A percentile compares a stretch with the other conserved stretches of the same genome.
Evolutionary conservation across 1,140 invertebrate species (phyloP).

Genomic region (Eulimnadia texana): DNA sequence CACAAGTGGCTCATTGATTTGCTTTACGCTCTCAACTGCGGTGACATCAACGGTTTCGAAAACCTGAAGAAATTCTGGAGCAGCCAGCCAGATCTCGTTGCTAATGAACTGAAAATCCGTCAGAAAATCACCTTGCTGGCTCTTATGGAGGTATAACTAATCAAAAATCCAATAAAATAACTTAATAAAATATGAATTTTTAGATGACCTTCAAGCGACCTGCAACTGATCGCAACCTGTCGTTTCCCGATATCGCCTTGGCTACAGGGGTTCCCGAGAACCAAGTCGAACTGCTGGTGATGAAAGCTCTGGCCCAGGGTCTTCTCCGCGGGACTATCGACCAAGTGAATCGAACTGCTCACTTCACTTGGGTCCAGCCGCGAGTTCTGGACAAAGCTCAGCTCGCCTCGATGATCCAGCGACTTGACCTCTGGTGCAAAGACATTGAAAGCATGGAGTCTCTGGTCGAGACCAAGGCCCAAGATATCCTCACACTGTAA

Average conservation of each 20-base stretch:
- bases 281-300: conserved; percentile 82
- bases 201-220: conserved; percentile 53
- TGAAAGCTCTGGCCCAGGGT: conserved; percentile 93
- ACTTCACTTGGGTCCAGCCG: conserved; percentile 84
- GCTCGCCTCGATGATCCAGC: conserved; percentile 61
- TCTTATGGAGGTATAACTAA: conserved; percentile 70
- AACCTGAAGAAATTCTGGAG: conserved; percentile 61
- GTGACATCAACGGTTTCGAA: conserved; percentile 75
- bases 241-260: conserved; percentile 78
- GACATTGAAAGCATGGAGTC: conserved; percentile 68
- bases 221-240: conserved; percentile 54
- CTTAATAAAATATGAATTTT: conserved; percentile 9
- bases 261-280: conserved; percentile 63
- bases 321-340: conserved; percentile 90
- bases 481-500: conserved; percentile 65
- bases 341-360: conserved; percentile 67
- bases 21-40: conserved; percentile 81
- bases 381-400: conserved; percentile 62
- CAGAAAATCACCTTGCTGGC: conserved; percentile 91
- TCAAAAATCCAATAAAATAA: conserved; percentile 16
- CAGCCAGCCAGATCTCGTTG: conserved; percentile 71
- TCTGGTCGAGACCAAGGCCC: conserved; percentile 61
- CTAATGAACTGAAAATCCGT: conserved; percentile 63
- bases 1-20: conserved; percentile 83
- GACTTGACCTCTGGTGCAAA: conserved; percentile 63